Conservation (phyloP, 2,113 vertebrate species). For the Zapus hudsonius region DNA sequence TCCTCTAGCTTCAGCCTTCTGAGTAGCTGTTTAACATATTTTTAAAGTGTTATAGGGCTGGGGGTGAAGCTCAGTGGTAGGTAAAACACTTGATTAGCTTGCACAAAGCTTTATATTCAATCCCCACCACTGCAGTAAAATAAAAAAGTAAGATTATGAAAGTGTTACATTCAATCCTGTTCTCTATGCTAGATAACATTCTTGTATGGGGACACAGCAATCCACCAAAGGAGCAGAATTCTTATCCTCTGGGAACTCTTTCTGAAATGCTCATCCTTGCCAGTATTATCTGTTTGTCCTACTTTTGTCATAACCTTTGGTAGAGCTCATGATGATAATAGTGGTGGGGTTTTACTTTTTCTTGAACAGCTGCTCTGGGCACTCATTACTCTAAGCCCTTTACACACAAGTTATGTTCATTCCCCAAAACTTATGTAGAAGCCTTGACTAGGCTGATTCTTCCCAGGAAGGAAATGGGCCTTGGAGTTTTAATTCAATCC, state of each 20-base stretch:
- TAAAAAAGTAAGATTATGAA: neutral
- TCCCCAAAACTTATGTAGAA: neutral
- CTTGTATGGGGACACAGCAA: neutral
- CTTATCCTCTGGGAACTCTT: neutral
- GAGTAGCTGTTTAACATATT: neutral
- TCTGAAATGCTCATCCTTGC: neutral
- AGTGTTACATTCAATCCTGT: neutral
- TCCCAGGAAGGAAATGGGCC: neutral
- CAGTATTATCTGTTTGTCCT: neutral
- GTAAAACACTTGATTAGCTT: neutral
- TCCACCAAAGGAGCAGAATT: neutral
- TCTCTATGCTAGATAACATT: constrained; percentile 9
- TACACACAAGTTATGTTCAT: neutral
- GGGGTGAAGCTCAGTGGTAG: neutral
- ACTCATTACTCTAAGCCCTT: constrained; percentile 6
- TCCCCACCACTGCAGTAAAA: neutral
- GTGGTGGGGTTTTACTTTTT: constrained; percentile 12
- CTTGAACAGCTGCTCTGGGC: neutral
- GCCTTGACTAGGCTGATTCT: neutral
- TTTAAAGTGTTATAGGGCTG: neutral
- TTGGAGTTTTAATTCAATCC: neutral
- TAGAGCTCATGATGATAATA: neutral
- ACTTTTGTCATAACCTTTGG: neutral
- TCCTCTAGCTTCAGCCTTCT: neutral
- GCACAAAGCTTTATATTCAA: neutral